Conservation (phyloP, 2,888 invertebrate genomes). For the Phaedon cochleariae region DNA sequence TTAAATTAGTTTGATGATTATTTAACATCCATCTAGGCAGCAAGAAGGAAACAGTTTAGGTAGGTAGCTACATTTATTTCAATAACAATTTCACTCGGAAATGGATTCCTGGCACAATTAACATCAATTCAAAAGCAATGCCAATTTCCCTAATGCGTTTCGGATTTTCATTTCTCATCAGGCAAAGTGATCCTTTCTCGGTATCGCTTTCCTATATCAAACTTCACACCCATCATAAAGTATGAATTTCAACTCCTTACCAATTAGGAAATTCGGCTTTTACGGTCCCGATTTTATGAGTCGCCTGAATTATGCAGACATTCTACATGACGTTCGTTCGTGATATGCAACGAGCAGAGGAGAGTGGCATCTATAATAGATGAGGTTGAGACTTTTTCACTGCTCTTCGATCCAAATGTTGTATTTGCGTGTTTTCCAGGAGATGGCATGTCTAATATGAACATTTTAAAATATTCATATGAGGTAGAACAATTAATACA, state of each 20-base stretch:
- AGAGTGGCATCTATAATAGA: slow-evolving; percentile 19
- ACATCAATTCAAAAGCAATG: slow-evolving; percentile 62
- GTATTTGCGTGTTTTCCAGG: background rate
- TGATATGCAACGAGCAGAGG: slow-evolving; percentile 18
- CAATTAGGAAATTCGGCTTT: slow-evolving; percentile 61
- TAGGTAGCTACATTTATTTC: slow-evolving; percentile 3
- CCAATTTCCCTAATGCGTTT: slow-evolving; percentile 63
- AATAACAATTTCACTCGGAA: slow-evolving; percentile 15
- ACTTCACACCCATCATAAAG: slow-evolving; percentile 60
- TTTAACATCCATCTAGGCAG: background rate
- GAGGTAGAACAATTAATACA: too few relatives aligned
- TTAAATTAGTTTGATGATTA: slow-evolving; percentile 6
- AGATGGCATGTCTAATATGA: background rate
- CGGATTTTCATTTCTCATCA: slow-evolving; percentile 63
- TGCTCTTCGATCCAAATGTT: slow-evolving; percentile 1
- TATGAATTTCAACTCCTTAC: slow-evolving; percentile 57
- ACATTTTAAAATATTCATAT: background rate
- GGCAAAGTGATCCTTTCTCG: slow-evolving; percentile 59
- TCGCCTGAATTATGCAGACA: slow-evolving; percentile 54
- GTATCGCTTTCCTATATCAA: slow-evolving; percentile 61
- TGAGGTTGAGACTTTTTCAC: slow-evolving; percentile 17
- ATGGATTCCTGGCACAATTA: slow-evolving; percentile 48
- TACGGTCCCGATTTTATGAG: slow-evolving; percentile 57
- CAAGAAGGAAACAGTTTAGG: background rate
- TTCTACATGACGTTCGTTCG: slow-evolving; percentile 18